Base-by-base conservation (phyloP, 2,888 invertebrate genomes). In the Chymomyza amoena region DNA sequence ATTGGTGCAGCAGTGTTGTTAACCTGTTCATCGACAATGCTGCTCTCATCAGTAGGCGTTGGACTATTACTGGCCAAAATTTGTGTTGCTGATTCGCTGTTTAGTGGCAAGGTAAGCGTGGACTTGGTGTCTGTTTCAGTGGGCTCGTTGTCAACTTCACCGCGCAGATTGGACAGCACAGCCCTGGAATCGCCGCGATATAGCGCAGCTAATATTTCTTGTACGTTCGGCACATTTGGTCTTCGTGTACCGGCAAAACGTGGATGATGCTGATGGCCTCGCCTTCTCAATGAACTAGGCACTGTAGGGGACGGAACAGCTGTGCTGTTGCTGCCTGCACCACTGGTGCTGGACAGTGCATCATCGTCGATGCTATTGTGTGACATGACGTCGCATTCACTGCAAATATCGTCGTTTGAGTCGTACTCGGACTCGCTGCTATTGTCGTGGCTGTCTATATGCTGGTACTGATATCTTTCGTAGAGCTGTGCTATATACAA, bases 201-300 rank as follows among this genome's bases (percentile, higher is more conserved):
- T 18, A 91, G 85, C 4, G 92, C 91, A n/a, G 91, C 91, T 50
- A 92, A 80, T 20, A 92, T 91, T 75, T 92, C 92, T 66, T 90
- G 90, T 13, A 92, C 91, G 69, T 90, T 90, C 87, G 93, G 93
- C 87, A 93, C 93, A 81, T 90, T 90, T 89, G 94, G 93, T 69
- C 91, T 91, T 73, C 94, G 93, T 82, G 93, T 92, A 81, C 94
- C 94, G 89, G 94, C 92, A 90, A 95, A 93, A 76, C 95, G 94
- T 90, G 95, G 95, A 93, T 95, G 95, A 92, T 95, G 95, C 92
- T 95, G 95, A 92, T 95, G 95, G 80, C 95, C 95, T 92, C 95
- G 93, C 91, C 95, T 94, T 92, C 90, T 91, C 18, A 90, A 74
- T 6, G 90, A 87, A 71, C 85, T 70, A 20, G 90, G 87, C 20